Percentiles rank a stretch among this genome's conserved stretches.
These are phyloP conservation scores for Callyntrura guangdongensis DNA, from an alignment of 2,888 invertebrate genomes.

Conservation along the genomic window DNA sequence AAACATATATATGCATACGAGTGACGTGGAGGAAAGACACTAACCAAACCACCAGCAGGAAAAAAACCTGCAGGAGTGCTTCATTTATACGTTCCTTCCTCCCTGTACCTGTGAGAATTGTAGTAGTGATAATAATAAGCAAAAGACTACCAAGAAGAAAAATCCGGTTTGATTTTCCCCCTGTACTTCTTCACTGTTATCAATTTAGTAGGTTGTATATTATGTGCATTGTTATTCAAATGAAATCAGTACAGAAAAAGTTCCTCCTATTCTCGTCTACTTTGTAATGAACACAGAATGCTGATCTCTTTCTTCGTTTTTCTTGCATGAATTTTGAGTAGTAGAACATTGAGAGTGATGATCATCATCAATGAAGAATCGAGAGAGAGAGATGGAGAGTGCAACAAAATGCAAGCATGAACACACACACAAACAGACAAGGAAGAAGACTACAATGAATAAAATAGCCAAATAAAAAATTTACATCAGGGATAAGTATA, in stretches of 20 bases:
- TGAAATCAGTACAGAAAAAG: constrained; percentile 44
- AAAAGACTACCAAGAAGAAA: not conserved
- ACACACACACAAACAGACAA: not conserved
- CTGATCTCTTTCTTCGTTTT: not conserved
- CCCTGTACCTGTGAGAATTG: not conserved
- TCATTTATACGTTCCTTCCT: constrained; percentile 8
- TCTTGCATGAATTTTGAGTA: not conserved
- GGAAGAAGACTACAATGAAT: constrained; percentile 4
- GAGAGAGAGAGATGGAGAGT: not conserved
- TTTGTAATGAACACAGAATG: not conserved
- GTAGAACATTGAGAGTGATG: not conserved
- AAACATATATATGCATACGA: not conserved
- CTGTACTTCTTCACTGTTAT: constrained; percentile 1
- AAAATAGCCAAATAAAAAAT: not conserved
- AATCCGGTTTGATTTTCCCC: constrained; percentile 62
- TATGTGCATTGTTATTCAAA: constrained; percentile 64
- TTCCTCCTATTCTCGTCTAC: not conserved
- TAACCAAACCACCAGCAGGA: constrained; percentile 5
- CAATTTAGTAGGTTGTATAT: constrained; percentile 26
- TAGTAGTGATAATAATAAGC: not conserved
- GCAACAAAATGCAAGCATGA: not conserved
- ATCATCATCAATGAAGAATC: not conserved
- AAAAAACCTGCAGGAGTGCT: constrained; percentile 55
- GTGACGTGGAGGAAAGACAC: constrained; percentile 25
- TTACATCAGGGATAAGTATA: not conserved